Evolutionary conservation across 1,140 invertebrate genomes (phyloP), one percentile per base, ranked within the genome.

Genomic region (Venturia canescens): DNA sequence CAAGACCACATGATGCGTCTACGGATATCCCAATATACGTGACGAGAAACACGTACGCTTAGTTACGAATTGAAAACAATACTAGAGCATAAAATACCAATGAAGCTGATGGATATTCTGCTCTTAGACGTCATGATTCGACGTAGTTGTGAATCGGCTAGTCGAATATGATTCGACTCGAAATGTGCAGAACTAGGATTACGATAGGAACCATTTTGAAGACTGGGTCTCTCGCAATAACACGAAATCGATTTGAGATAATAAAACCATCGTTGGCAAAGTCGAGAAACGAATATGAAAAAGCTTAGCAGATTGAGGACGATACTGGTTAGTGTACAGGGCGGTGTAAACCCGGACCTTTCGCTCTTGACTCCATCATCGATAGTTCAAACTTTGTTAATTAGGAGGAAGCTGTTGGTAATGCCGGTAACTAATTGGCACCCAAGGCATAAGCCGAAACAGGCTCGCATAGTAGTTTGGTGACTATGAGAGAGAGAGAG

Each of bases 311-410:
- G 29, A 70, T 63, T 21, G 78, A 79, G 53, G 21, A 70, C 50
- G 63, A 69, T 50, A 60, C 11, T 31, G 67, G 72, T 75, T 50
- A 76, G 44, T 26, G 29, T 38, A 44, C 7, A 27, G 34, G 3
- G 29, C 57, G 16, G 18, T 21, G 18, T 13, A 57, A 57, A 26
- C 11, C 21, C 15, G 26, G 13, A 15, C 26, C 26, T 23, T 44
- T 29, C 72, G 29, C 83, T 83, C 77, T 84, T 80, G 83, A 83
- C 84, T 86, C 85, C 84, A 83, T 83, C 87, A 85, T 87, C 85
- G 87, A 89, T 89, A 88, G 84, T 85, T 75, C 85, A 84, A 90
- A 89, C 86, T 91, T 89, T 83, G 86, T 87, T 89, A 90, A 90
- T 91, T 90, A 90, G 85, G 84, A 87, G 83, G 82, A 87, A 86